Evolutionary conservation across 2,888 invertebrate genomes (phyloP).

Genomic region (Girardia tigrina): DNA sequence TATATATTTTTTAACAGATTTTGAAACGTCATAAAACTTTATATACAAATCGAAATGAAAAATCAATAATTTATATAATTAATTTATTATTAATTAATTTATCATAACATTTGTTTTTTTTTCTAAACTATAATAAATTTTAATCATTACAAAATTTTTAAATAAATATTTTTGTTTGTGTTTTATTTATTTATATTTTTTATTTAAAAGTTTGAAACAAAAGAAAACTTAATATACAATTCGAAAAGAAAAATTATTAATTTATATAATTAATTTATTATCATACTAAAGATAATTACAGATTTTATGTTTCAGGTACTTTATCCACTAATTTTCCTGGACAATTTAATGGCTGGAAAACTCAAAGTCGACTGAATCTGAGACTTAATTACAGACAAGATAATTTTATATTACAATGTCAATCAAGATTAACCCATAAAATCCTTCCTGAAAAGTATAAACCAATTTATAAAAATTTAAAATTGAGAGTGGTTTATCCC

Average conservation of each 20-base stretch:
- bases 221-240: neutral
- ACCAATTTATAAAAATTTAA: neutral
- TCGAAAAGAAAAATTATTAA: neutral
- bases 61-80: no score
- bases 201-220: neutral
- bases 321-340: neutral
- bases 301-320: no score
- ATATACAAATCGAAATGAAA: no score
- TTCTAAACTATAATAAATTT: neutral
- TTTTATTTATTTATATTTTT: neutral
- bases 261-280: neutral
- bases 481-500: neutral
- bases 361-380: neutral
- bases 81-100: no score
- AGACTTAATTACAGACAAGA: neutral
- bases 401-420: slow-evolving; percentile 4
- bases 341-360: neutral
- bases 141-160: neutral
- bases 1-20: no score
- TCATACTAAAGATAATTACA: neutral
- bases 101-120: no score
- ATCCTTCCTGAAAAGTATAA: neutral
- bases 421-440: neutral
- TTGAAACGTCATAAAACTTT: no score
- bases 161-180: neutral